These are phyloP conservation scores for Syrmaticus mikado DNA, from an alignment of 2,113 vertebrate genomes.

Conservation along the genomic window DNA sequence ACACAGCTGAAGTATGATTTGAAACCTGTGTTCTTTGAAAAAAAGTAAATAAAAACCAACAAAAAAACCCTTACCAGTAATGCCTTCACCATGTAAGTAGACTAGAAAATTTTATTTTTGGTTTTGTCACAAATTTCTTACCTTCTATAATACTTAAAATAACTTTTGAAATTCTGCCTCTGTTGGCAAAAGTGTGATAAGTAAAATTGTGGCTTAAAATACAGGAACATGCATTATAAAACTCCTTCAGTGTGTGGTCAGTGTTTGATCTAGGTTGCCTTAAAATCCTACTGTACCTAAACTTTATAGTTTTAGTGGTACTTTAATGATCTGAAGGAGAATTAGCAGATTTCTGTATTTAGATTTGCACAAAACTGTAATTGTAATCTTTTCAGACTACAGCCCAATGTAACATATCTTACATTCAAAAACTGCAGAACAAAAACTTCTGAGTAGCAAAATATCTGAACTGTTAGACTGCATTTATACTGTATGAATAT, in stretches of 20 bases:
- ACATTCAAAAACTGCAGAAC: background rate
- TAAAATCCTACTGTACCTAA: background rate
- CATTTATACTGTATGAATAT: background rate
- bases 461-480: background rate
- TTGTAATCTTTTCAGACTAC: background rate
- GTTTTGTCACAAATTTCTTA: background rate
- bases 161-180: background rate
- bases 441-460: background rate
- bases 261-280: background rate
- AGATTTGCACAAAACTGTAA: background rate
- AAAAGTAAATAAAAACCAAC: background rate
- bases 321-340: background rate
- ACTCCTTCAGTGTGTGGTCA: background rate
- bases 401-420: rapidly evolving
- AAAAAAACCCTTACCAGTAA: background rate
- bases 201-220: background rate
- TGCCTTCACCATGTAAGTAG: background rate
- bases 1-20: background rate
- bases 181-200: background rate
- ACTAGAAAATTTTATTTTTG: background rate
- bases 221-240: background rate
- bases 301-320: background rate
- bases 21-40: background rate
- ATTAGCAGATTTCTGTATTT: background rate
- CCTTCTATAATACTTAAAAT: background rate